phyloP scores from a whole-genome alignment of 2,888 invertebrate species.

The Epirrhoe tristata region DNA sequence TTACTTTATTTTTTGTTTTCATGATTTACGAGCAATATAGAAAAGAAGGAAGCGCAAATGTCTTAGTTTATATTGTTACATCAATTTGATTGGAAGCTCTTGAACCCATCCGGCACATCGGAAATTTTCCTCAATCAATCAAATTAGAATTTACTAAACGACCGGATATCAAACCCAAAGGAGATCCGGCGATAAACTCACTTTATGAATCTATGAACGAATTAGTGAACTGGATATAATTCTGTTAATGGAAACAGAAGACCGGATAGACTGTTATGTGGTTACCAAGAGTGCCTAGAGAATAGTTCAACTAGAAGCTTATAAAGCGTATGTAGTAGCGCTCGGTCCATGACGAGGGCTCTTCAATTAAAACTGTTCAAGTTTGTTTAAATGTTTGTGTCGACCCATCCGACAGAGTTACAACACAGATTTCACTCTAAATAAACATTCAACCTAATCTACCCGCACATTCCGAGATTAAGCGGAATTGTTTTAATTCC shows the following conservation, averaged over 20 bases:
- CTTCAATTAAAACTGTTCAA: constrained; percentile 80
- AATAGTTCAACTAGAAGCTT: constrained; percentile 36
- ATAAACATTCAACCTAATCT: constrained; percentile 54
- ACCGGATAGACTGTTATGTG: constrained; percentile 24
- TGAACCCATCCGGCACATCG: constrained; percentile 9
- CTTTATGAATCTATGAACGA: constrained; percentile 55
- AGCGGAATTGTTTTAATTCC: constrained; percentile 41
- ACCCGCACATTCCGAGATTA: constrained; percentile 43
- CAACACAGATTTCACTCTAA: constrained; percentile 59
- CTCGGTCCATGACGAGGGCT: constrained; percentile 65
- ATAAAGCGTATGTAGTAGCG: constrained; percentile 39
- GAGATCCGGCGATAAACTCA: constrained; percentile 48
- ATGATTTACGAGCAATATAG: neutral
- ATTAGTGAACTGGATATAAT: constrained; percentile 59
- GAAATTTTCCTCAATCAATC: constrained; percentile 33
- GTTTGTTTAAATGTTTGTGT: constrained; percentile 79
- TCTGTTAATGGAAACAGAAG: constrained; percentile 62
- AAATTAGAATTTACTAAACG: constrained; percentile 37
- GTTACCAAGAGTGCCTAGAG: constrained; percentile 26
- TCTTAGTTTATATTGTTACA: constrained; percentile 8
- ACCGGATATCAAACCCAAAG: constrained; percentile 39
- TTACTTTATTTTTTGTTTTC: neutral
- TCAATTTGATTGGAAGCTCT: constrained; percentile 16
- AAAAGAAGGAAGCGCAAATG: neutral
- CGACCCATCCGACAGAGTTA: constrained; percentile 63